phyloP scores from a whole-genome alignment of 1,140 invertebrate genomes.

The Drosophila aff. region DNA sequence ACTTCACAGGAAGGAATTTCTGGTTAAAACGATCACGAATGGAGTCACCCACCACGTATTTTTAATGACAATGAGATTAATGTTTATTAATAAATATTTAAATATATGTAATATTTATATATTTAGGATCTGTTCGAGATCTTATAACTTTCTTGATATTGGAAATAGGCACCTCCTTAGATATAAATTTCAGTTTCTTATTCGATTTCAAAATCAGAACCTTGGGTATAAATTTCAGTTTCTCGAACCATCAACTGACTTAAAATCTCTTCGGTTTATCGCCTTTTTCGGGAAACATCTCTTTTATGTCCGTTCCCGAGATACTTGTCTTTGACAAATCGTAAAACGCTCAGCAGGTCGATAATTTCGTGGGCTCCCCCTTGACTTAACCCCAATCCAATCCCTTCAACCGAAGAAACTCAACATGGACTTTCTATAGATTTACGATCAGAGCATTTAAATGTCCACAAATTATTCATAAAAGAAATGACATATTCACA shows the following conservation, averaged over 20 bases:
- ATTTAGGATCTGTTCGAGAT: no score
- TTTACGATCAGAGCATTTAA: constrained; percentile 67
- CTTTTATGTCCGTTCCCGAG: constrained; percentile 1
- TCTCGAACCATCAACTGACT: background rate
- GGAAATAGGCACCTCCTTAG: no score
- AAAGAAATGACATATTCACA: constrained; percentile 37
- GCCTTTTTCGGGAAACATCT: constrained; percentile 2
- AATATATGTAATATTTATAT: no score
- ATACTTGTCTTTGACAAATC: constrained; percentile 30
- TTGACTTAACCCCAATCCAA: constrained; percentile 11
- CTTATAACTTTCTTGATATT: no score
- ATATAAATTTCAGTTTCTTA: no score
- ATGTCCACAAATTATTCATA: constrained; percentile 56
- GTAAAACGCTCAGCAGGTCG: constrained; percentile 60
- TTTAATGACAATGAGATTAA: no score
- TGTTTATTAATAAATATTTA: no score
- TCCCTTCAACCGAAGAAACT: constrained; percentile 7
- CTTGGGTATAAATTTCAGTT: background rate
- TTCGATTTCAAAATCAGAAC: background rate
- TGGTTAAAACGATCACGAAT: background rate
- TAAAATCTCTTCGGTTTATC: constrained; percentile 1
- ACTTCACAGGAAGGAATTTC: constrained; percentile 12
- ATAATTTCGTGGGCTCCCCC: constrained; percentile 21
- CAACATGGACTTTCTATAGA: constrained; percentile 60
- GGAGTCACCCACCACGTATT: no score